Evolutionary conservation across 2,888 invertebrate species (phyloP), one percentile per base, ranked within the genome.

Genomic region (Noctua fimbriata): DNA sequence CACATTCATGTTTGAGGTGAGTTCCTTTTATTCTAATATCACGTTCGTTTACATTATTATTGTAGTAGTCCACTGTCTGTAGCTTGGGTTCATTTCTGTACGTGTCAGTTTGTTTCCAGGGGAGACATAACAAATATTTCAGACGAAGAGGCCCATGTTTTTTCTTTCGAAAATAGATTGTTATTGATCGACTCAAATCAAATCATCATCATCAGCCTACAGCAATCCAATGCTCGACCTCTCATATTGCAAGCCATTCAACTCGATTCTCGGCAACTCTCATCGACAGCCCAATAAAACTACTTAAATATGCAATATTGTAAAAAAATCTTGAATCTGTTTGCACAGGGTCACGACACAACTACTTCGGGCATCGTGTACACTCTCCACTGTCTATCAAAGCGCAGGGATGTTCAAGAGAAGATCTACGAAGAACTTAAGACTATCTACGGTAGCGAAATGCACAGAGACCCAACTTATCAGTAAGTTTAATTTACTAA

Each of bases 1-100:
- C 87, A 98, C 98, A 0, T 98, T 98, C 88, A 97, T 98, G 97
- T 98, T 98, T 92, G 98, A 97, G 93, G 98, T 98, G 91, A 93
- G 91, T 44, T 67, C 1, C n/a, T 18, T 14, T 44, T 44, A 28
- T 16, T n/a, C 6, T 2, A n/a, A 16, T n/a, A n/a, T 66, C 3
- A 66, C 7, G 66, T 41, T 3, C n/a, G 7, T n/a, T 67, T 67
- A 41, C 24, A 14, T 41, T 21, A 24, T 24, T 41, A 24, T 60
- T 28, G 6, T 58, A 28, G 6, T 28, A 66, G 12, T 66, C 6
- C 41, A 41, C 7, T 41, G 24, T 66, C 24, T 65, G 36, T 36
- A 36, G 24, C 21, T 28, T 16, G 1, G 18, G 9, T 32, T 63
- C 32, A 63, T 63, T 32, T 32, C 18, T 32, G 63, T 6, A 28